phyloP scores from a whole-genome alignment of 2,888 invertebrate species.

The Gortyna flavago region DNA sequence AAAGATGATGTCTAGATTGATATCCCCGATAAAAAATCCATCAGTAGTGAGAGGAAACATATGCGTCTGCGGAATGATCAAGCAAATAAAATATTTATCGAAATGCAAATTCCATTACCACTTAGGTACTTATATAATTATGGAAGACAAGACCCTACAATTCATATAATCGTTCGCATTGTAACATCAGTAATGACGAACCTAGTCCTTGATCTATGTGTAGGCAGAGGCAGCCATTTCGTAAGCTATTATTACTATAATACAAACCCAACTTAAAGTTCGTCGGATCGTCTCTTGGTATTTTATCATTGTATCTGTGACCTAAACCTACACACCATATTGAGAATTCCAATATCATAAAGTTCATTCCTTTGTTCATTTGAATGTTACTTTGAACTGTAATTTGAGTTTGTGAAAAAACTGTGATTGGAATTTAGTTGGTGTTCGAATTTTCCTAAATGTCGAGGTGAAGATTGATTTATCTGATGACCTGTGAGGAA shows the following conservation, averaged over 20 bases:
- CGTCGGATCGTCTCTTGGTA: slow-evolving; percentile 74
- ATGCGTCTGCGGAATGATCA: slow-evolving; percentile 35
- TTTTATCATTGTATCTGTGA: slow-evolving; percentile 73
- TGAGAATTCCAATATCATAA: slow-evolving; percentile 66
- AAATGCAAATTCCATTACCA: slow-evolving; percentile 42
- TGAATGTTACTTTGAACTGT: slow-evolving; percentile 49
- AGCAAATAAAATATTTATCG: slow-evolving; percentile 44
- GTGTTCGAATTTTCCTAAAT: slow-evolving; percentile 56
- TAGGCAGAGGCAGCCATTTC: slow-evolving; percentile 78
- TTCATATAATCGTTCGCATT: slow-evolving; percentile 80
- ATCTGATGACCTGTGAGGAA: slow-evolving; percentile 61
- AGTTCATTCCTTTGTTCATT: slow-evolving; percentile 68
- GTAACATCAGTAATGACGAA: slow-evolving; percentile 79
- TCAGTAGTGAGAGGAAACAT: slow-evolving; percentile 47
- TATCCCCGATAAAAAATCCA: slow-evolving; percentile 55
- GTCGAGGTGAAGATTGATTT: slow-evolving; percentile 51
- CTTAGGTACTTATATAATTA: slow-evolving; percentile 57
- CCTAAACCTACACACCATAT: slow-evolving; percentile 69
- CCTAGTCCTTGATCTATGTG: slow-evolving; percentile 87
- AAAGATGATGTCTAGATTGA: slow-evolving; percentile 65
- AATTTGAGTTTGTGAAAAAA: slow-evolving; percentile 58
- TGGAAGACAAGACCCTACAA: slow-evolving; percentile 68
- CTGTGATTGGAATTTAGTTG: slow-evolving; percentile 46
- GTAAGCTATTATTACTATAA: slow-evolving; percentile 81
- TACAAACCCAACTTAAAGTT: slow-evolving; percentile 79